Conservation (phyloP, 2,888 invertebrate species). For the Torymus aiolomorphi region DNA sequence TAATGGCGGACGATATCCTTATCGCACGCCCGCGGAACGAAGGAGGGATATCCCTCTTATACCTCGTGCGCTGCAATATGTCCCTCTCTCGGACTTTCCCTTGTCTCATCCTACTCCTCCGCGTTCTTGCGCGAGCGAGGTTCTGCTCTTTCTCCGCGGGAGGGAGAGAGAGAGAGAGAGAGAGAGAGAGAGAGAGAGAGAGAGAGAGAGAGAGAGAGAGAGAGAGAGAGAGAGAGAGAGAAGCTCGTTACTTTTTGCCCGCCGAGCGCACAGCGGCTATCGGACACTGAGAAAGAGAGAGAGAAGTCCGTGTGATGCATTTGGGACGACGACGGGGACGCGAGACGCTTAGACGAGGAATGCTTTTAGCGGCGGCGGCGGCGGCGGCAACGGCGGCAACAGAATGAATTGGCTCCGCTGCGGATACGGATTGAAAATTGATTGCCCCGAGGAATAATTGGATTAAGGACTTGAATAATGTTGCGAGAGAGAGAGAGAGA, state of each 20-base stretch:
- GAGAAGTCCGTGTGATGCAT: slow-evolving; percentile 10
- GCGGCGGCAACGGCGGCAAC: too few species aligned
- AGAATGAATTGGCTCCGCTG: slow-evolving; percentile 47
- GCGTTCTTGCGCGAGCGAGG: background rate
- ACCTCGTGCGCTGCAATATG: slow-evolving; percentile 44
- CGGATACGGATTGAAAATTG: slow-evolving; percentile 45
- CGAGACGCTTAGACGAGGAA: slow-evolving; percentile 2
- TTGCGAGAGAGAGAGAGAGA: background rate
- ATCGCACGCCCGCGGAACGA: slow-evolving; percentile 18
- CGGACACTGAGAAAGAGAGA: background rate
- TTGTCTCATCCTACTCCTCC: slow-evolving; percentile 14
- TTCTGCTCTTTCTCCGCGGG: slow-evolving; percentile 47
- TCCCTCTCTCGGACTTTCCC: slow-evolving; percentile 36
- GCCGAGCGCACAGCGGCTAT: too few species aligned
- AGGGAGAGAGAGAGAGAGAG: slow-evolving; percentile 1
- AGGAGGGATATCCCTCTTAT: slow-evolving; percentile 46
- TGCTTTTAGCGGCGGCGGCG: slow-evolving; percentile 40
- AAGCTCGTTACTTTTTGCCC: background rate
- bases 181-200: background rate
- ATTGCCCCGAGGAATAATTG: slow-evolving; percentile 43
- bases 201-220: slow-evolving; percentile 15
- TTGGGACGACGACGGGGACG: background rate
- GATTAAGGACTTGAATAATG: background rate
- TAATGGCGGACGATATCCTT: slow-evolving; percentile 58
- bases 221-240: slow-evolving; percentile 4